phyloP scores from a whole-genome alignment of 1,140 invertebrate species.

The Anadara kagoshimensis region DNA sequence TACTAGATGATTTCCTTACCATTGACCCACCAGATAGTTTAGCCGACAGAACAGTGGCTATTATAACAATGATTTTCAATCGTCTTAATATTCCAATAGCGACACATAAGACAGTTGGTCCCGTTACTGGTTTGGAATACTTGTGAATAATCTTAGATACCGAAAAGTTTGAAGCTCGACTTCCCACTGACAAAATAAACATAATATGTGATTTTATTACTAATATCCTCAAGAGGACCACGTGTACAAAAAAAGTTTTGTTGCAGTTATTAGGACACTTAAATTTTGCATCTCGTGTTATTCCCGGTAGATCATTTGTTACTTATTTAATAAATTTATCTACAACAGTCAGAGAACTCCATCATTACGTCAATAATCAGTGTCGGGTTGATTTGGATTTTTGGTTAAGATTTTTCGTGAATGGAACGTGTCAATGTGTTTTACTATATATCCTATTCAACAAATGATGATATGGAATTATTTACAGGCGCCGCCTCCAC shows the following conservation, averaged over 20 bases:
- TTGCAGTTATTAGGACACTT: slow-evolving; percentile 24
- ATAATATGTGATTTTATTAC: slow-evolving; percentile 5
- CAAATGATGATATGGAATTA: slow-evolving; percentile 4
- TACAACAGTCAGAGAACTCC: slow-evolving; percentile 1
- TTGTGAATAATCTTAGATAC: slow-evolving; percentile 7
- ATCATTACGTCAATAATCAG: not conserved
- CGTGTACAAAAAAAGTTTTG: slow-evolving; percentile 6
- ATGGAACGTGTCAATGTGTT: slow-evolving; percentile 5
- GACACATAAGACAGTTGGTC: slow-evolving; percentile 10
- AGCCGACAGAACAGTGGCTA: slow-evolving; percentile 15
- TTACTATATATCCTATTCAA: not conserved
- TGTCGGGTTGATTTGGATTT: slow-evolving; percentile 3
- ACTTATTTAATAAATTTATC: not conserved
- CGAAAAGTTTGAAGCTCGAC: slow-evolving; percentile 6
- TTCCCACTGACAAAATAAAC: slow-evolving; percentile 8
- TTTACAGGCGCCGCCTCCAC: slow-evolving; percentile 12
- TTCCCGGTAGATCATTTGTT: not conserved
- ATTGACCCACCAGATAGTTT: slow-evolving; percentile 1
- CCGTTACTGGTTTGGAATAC: slow-evolving; percentile 4
- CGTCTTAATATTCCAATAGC: slow-evolving; percentile 18
- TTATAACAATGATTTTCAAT: slow-evolving; percentile 18
- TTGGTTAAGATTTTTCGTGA: slow-evolving; percentile 9
- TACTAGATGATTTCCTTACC: slow-evolving; percentile 30
- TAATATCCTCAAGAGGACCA: not conserved
- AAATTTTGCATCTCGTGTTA: slow-evolving; percentile 9